A percentile compares a stretch with the other conserved stretches of the same genome.
Conservation (phyloP, 2,797 vertebrate species). For the Florisuga fusca region DNA sequence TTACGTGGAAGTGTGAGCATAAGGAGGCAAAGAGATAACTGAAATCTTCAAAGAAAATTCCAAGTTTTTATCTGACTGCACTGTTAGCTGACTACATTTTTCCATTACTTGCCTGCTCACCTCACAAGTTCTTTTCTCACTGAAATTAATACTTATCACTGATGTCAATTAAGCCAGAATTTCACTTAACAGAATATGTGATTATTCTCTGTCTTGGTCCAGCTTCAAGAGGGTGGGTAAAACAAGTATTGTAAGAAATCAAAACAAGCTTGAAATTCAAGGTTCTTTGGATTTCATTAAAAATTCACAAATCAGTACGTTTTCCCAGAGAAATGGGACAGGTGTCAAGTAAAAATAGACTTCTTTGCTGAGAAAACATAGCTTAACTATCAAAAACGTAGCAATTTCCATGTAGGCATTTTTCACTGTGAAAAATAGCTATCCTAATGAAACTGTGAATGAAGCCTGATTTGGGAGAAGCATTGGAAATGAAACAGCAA, state of each 20-base stretch:
- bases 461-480: neutral
- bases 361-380: neutral
- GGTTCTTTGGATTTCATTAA: neutral
- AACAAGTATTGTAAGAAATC: neutral
- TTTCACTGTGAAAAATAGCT: conserved; percentile 19
- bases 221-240: neutral
- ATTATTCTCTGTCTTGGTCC: neutral
- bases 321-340: neutral
- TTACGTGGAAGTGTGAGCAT: neutral
- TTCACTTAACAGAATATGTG: neutral
- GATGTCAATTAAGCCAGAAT: neutral
- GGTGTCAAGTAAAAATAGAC: neutral
- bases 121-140: neutral
- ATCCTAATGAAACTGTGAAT: conserved; percentile 15
- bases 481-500: neutral
- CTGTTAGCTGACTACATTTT: neutral
- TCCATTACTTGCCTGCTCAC: neutral
- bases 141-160: neutral
- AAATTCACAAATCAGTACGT: neutral
- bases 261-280: neutral
- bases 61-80: neutral
- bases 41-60: neutral
- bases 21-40: neutral
- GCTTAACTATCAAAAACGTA: neutral
- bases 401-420: conserved; percentile 11